Base-by-base conservation (phyloP, 2,888 invertebrate genomes). In the Schizaphis graminum region DNA sequence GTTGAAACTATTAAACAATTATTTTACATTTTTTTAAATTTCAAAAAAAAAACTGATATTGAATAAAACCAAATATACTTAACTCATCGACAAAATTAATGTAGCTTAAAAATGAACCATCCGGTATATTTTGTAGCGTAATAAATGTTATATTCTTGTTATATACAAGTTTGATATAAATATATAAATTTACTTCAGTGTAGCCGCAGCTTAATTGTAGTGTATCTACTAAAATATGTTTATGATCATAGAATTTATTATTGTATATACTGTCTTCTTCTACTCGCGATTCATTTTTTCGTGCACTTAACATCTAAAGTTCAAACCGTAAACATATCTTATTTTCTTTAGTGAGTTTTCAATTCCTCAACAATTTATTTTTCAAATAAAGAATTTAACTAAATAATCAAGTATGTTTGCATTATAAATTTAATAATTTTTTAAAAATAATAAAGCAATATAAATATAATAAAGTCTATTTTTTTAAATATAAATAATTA, bases 301-400 rank as follows among this genome's bases (percentile, higher is more conserved):
- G 5, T 77, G 77, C 92, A 93, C n/a, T 89, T 89, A 53, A 49
- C 67, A 93, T 53, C 88, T 93, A n/a, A 89, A 93, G 88, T 93
- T 61, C 77, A 77, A 77, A 77, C 88, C 11, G 56, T 56, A 16
- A 16, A 53, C 92, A 88, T 35, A 77, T 88, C 67, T 92, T 88
- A 67, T 92, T 92, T 92, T 88, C 24, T 67, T 47, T 88, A 49
- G 61, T 86, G n/a, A 49, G 35, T 92, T 92, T 91, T 8, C 49
- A 88, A 3, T 47, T 87, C 8, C 61, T n/a, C 44, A 86, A 47
- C 26, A 57, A 11, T 49, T 87, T 49, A 41, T 44, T 35, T 44
- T 77, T n/a, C 49, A 77, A 49, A 88, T 88, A 91, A 10, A 61
- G 61, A n/a, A 2, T 28, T 87, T 24, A 21, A 67, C 67, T 87